These are phyloP conservation scores for Phalacrocorax aristotelis DNA, from an alignment of 2,113 vertebrate species.

Conservation along the genomic window DNA sequence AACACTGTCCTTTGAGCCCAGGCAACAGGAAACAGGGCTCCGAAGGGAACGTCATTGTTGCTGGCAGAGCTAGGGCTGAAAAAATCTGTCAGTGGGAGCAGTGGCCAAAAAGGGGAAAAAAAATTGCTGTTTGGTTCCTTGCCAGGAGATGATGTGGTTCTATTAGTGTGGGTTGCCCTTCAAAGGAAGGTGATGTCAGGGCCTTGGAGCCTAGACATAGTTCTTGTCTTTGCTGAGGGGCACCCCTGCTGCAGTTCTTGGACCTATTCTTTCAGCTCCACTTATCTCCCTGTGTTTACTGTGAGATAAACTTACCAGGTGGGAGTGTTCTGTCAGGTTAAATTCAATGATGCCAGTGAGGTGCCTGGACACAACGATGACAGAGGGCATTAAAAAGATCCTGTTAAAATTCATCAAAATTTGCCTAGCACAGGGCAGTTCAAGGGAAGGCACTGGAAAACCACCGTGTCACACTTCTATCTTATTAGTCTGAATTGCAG, in stretches of 20 bases:
- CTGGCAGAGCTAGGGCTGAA: background rate
- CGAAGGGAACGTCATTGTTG: accelerated
- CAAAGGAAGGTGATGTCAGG: background rate
- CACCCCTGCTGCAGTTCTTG: background rate
- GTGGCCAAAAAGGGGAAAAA: background rate
- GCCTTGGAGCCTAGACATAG: background rate
- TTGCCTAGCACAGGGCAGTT: background rate
- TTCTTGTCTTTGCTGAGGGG: background rate
- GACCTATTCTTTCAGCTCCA: background rate
- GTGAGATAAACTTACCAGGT: background rate
- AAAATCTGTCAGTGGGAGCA: background rate
- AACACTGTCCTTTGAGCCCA: accelerated
- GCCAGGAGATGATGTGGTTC: background rate
- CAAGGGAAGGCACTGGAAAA: background rate
- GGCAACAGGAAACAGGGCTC: background rate
- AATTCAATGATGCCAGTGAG: background rate
- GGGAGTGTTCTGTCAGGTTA: background rate
- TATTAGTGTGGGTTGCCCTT: background rate
- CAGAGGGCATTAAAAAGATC: background rate
- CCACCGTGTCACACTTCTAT: background rate
- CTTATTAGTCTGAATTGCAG: background rate
- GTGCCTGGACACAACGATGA: background rate
- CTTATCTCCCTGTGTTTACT: background rate
- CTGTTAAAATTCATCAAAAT: background rate
- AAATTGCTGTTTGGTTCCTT: background rate